Conservation (phyloP, 2,113 vertebrate genomes). For the Trachemys scripta region DNA sequence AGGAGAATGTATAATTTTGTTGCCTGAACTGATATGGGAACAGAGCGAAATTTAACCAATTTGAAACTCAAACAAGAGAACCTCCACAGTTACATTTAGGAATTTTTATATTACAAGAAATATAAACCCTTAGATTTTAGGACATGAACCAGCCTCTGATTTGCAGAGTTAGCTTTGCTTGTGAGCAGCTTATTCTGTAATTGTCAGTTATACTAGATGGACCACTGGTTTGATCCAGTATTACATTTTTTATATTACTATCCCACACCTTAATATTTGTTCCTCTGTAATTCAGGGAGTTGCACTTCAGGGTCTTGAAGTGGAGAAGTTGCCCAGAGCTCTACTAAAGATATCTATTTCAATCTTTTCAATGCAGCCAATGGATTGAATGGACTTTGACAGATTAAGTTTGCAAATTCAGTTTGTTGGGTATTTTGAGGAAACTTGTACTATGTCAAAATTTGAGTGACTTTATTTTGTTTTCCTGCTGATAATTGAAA, state of each 20-base stretch:
- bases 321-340: conserved; percentile 74
- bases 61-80: neutral
- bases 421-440: conserved; percentile 68
- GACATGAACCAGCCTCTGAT: conserved; percentile 59
- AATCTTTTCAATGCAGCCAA: conserved; percentile 67
- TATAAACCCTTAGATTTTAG: conserved; percentile 41
- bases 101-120: conserved; percentile 20
- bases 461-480: conserved; percentile 28
- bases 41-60: conserved; percentile 15
- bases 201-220: conserved; percentile 57
- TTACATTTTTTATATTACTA: conserved; percentile 69
- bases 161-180: conserved; percentile 62
- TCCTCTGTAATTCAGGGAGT: conserved; percentile 73
- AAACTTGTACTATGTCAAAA: conserved; percentile 57
- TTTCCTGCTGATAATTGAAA: conserved; percentile 54
- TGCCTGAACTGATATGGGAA: conserved; percentile 1
- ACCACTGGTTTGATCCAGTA: conserved; percentile 70
- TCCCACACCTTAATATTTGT: conserved; percentile 71
- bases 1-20: neutral
- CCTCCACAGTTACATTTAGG: neutral
- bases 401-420: conserved; percentile 59
- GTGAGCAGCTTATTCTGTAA: conserved; percentile 50
- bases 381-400: conserved; percentile 53
- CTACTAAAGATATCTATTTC: conserved; percentile 72
- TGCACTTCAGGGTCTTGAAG: conserved; percentile 74